Percentiles rank a stretch among this genome's conserved stretches.
These are phyloP conservation scores for Fragum fragum DNA, from an alignment of 2,888 invertebrate species.

Conservation along the genomic window DNA sequence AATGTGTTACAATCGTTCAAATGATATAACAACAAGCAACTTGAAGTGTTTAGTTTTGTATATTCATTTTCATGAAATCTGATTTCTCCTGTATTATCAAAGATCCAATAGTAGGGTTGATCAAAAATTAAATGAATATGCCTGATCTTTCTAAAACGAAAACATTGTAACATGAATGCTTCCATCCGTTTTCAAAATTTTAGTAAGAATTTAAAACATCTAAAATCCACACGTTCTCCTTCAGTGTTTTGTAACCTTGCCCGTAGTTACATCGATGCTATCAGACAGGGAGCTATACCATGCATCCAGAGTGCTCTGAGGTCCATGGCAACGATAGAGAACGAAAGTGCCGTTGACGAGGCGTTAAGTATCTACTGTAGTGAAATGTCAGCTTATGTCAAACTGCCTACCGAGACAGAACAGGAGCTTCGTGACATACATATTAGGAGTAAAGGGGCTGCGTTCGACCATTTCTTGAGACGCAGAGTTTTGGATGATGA, in stretches of 20 bases:
- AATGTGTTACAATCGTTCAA: no score
- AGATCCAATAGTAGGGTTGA: no score
- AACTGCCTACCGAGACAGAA: neutral
- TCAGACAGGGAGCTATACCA: constrained; percentile 15
- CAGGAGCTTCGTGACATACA: neutral
- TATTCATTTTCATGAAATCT: no score
- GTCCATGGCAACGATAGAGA: constrained; percentile 31
- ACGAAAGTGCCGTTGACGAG: constrained; percentile 9
- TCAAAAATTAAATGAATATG: no score
- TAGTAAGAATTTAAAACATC: no score
- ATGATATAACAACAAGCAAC: no score
- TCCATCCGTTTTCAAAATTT: no score
- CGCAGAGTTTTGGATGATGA: constrained; percentile 4
- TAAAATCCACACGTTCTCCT: no score
- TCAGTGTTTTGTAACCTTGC: constrained; percentile 25
- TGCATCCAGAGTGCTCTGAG: constrained; percentile 29
- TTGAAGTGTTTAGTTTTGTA: no score
- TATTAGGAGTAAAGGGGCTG: neutral
- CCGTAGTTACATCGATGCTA: constrained; percentile 13
- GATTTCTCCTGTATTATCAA: no score
- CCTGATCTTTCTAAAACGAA: no score
- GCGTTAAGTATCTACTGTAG: neutral
- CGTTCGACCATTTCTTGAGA: constrained; percentile 9
- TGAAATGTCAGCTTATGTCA: neutral
- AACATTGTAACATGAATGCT: no score